These are phyloP conservation scores for Pardosa pseudoannulata DNA, from an alignment of 2,888 invertebrate species.

Conservation along the genomic window DNA sequence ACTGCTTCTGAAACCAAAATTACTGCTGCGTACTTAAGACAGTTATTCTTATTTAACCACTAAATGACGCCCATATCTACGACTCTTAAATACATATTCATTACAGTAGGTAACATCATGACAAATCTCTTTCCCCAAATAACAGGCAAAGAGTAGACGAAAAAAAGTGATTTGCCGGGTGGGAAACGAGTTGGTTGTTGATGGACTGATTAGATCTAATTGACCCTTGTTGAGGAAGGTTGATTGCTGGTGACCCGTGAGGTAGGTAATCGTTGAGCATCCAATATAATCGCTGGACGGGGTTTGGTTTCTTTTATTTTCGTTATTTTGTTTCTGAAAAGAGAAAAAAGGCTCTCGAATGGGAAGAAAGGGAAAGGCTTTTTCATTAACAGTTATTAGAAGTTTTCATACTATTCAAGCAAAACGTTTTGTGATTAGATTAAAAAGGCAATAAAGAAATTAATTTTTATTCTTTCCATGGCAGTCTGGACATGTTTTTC, in stretches of 20 bases:
- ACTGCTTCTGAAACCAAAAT: too few relatives aligned
- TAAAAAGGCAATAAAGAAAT: too few relatives aligned
- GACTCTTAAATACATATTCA: background rate
- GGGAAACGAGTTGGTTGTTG: slow-evolving; percentile 37
- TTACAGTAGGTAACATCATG: background rate
- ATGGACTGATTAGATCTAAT: slow-evolving; percentile 66
- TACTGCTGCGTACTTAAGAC: too few relatives aligned
- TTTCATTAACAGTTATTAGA: background rate
- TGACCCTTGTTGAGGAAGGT: slow-evolving; percentile 55
- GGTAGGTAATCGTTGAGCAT: slow-evolving; percentile 54
- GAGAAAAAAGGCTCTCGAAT: background rate
- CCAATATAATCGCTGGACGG: slow-evolving; percentile 41
- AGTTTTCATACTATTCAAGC: too few relatives aligned
- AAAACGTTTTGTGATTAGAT: too few relatives aligned
- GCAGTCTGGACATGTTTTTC: too few relatives aligned
- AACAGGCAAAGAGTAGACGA: background rate
- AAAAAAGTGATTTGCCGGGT: background rate
- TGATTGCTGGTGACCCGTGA: slow-evolving; percentile 39
- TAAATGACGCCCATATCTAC: background rate
- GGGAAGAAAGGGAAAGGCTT: background rate
- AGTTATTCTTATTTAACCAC: background rate
- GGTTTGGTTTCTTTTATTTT: slow-evolving; percentile 30
- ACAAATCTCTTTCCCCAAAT: background rate
- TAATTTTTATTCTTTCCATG: too few relatives aligned
- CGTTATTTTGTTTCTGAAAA: slow-evolving; percentile 53